Percentiles rank a stretch among this genome's conserved stretches.
These are phyloP conservation scores for Balaeniceps rex DNA, from an alignment of 2,113 vertebrate species.

Conservation along the genomic window DNA sequence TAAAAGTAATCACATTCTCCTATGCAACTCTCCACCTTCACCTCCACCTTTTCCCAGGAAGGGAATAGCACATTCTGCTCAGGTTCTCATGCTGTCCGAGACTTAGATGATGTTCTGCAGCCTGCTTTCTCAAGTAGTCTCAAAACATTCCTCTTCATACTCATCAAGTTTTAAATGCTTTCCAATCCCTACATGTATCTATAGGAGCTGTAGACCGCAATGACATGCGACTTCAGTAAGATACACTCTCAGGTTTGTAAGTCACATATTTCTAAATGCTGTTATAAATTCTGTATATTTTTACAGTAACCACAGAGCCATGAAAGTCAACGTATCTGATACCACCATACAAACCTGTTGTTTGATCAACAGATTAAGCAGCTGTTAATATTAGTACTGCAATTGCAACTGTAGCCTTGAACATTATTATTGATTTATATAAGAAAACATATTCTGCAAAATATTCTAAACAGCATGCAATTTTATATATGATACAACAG, in stretches of 20 bases:
- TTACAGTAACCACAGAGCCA: not conserved
- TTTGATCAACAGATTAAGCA: not conserved
- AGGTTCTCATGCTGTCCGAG: not conserved
- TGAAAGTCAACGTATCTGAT: not conserved
- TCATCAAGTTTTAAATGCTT: not conserved
- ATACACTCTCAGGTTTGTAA: not conserved
- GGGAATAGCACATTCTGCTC: rapidly evolving
- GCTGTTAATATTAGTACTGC: not conserved
- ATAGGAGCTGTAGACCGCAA: not conserved
- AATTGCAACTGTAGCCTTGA: not conserved
- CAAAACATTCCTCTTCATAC: not conserved
- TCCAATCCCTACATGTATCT: not conserved
- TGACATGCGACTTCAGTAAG: not conserved
- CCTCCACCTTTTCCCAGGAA: not conserved
- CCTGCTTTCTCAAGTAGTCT: not conserved
- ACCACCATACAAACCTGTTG: not conserved
- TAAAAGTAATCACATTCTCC: not conserved
- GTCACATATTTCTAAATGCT: not conserved
- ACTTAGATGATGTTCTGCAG: not conserved
- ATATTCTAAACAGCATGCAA: not conserved
- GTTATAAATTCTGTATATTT: not conserved
- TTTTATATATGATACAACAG: not conserved
- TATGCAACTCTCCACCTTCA: not conserved
- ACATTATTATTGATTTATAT: not conserved
- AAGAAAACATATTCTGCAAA: not conserved